These are phyloP conservation scores for Branchellion lobata DNA, from an alignment of 2,888 invertebrate genomes.

Conservation along the genomic window DNA sequence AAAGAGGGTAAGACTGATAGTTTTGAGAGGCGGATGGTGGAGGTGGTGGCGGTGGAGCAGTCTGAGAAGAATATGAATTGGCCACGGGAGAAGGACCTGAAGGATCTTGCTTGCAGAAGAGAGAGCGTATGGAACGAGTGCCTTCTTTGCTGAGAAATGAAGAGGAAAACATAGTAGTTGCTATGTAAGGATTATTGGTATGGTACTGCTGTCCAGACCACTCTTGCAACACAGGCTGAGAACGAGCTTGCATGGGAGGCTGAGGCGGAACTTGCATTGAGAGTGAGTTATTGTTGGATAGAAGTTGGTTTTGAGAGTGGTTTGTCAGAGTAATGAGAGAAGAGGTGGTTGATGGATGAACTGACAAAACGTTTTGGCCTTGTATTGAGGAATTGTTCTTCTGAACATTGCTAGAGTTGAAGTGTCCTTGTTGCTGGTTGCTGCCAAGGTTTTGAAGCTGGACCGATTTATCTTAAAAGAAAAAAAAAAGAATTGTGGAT, in stretches of 20 bases:
- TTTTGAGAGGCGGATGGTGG: neutral
- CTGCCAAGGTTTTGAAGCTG: too few relatives aligned
- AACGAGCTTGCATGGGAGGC: neutral
- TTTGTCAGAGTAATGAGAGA: neutral
- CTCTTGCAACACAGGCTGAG: neutral
- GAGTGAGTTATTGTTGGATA: too few relatives aligned
- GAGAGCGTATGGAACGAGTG: slow-evolving; percentile 57
- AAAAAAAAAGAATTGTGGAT: too few relatives aligned
- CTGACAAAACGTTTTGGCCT: neutral
- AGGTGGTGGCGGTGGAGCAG: neutral
- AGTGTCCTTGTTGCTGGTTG: neutral
- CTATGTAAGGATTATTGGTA: slow-evolving; percentile 56
- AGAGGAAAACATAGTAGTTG: slow-evolving; percentile 57
- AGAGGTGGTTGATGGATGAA: neutral
- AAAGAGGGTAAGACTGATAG: neutral
- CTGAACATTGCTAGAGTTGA: neutral
- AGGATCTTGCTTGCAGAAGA: slow-evolving; percentile 51
- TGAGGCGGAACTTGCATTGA: neutral
- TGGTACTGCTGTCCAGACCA: slow-evolving; percentile 35
- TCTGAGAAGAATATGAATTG: neutral
- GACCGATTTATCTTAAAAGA: too few relatives aligned
- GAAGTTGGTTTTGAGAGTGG: too few relatives aligned
- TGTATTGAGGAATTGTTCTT: neutral
- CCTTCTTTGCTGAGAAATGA: slow-evolving; percentile 61
- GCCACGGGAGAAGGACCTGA: neutral